Evolutionary conservation across 2,797 vertebrate genomes (phyloP), one percentile per base, ranked within the genome.

Genomic region (Coreius guichenoti): DNA sequence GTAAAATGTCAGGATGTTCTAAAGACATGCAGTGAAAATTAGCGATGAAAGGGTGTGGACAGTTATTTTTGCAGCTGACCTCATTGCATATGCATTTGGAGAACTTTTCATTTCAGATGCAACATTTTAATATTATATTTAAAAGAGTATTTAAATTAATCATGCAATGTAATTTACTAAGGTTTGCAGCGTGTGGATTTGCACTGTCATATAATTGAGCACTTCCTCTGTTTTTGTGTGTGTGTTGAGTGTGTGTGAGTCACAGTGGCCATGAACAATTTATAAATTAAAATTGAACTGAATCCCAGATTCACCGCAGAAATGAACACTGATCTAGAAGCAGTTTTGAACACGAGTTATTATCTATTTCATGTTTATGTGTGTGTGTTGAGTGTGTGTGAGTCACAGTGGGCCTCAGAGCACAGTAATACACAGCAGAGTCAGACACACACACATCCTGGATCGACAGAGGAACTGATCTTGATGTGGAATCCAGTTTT

Each of bases 401-500:
- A 56, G 67, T 72, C 65, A 80, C 47, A 33, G 83, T 80, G 83
- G 83, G 49, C 29, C 0, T 5, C 76, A 87, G 81, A 80, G 81
- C 82, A 69, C 82, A 84, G 74, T 77, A 77, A 8, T 78, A 84
- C 56, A 84, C 1, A 68, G 65, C 79, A 70, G 61, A 87, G 81
- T 80, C 86, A 54, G 45, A 73, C 43, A 73, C 70, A 11, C 8
- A 2, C 5, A 73, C 14, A 17, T 29, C 16, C 70, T 73, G 16
- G 70, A 73, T 73, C 4, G 0, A 29, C 70, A 73, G 14, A 5
- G 70, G 14, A 73, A 47, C 14, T 11, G 43, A 1, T 47, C 0
- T 19, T 45, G 8, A 7, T 72, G n/a, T 9, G 3, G 43, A 47
- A 14, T 73, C 0, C n/a, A 73, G 0, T 33, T 2, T 54, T 33